Base-by-base conservation (phyloP, 2,888 invertebrate genomes). In the Pandemis cinnamomeana region DNA sequence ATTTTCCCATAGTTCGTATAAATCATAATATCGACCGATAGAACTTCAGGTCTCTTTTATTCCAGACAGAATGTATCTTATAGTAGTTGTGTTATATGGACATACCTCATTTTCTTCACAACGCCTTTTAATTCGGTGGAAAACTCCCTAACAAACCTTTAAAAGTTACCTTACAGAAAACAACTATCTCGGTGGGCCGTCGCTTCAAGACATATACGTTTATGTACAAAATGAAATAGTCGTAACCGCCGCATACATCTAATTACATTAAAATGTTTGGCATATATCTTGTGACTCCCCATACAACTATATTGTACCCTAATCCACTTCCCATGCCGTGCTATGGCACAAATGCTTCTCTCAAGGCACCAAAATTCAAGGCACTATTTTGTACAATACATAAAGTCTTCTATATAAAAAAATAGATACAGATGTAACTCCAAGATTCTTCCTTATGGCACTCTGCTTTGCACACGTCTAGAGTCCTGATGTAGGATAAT, bases 271-370 rank as follows among this genome's bases (percentile, higher is more conserved):
- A 86, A 89, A 87, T 87, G 93, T 93, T 93, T 93, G 93, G 93
- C 91, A 93, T 94, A 87, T 90, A 86, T 89, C 92, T 93, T 94
- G 93, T 94, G 93, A 93, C 93, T 92, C 86, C 83, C 84, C 87
- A 89, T 89, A 88, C 85, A 86, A 84, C 88, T 90, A 91, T 85
- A 89, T 91, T 91, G 91, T 91, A 91, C 91, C 89, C 87, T 46
- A 61, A 6, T 55, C 60, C 67, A 42, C 10, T 70, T 69, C n/a
- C 67, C 72, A 82, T 87, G 89, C 89, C 90, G 76, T 80, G 73
- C 75, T 89, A 90, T 90, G 90, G 90, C 90, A 90, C 90, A 82
- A 75, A 80, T 66, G n/a, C 81, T 82, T 83, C 83, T 81, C 78
- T 74, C 75, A 82, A 90, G 91, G 89, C 91, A 90, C 91, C 90